phyloP scores from a whole-genome alignment of 2,113 vertebrate genomes.

The Malaclemys terrapin region DNA sequence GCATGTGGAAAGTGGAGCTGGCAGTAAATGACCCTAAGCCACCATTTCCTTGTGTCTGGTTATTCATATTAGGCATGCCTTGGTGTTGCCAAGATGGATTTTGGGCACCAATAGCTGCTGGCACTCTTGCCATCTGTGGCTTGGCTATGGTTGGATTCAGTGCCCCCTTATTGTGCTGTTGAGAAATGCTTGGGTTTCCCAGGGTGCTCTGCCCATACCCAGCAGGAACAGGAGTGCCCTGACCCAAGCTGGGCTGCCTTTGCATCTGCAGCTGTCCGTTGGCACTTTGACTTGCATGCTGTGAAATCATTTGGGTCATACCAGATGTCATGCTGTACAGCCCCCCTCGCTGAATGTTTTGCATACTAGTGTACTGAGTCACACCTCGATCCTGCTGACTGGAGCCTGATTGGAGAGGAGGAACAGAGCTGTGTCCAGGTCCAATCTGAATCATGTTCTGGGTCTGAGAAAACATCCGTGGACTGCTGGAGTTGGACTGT shows the following conservation, averaged over 20 bases:
- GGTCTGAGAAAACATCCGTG: slow-evolving; percentile 90
- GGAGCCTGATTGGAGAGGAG: slow-evolving; percentile 78
- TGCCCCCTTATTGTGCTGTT: slow-evolving; percentile 85
- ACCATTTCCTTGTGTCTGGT: slow-evolving; percentile 80
- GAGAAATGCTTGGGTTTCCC: slow-evolving; percentile 80
- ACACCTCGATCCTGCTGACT: slow-evolving; percentile 87
- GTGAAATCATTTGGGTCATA: slow-evolving; percentile 81
- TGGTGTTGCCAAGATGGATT: slow-evolving; percentile 89
- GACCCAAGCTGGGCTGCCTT: slow-evolving; percentile 81
- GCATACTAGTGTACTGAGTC: slow-evolving; percentile 83
- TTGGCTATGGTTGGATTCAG: slow-evolving; percentile 88
- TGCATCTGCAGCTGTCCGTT: slow-evolving; percentile 83
- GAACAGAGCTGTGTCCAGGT: slow-evolving; percentile 81
- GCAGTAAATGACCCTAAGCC: slow-evolving; percentile 84
- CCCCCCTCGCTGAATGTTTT: slow-evolving; percentile 86
- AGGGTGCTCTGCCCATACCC: slow-evolving; percentile 89
- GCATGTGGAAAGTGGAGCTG: slow-evolving; percentile 88
- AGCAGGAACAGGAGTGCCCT: slow-evolving; percentile 75
- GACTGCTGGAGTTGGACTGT: slow-evolving; percentile 83
- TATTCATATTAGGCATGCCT: slow-evolving; percentile 84
- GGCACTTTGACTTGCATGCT: slow-evolving; percentile 74
- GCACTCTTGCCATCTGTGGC: slow-evolving; percentile 85
- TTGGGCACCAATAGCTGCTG: slow-evolving; percentile 81
- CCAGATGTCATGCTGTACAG: slow-evolving; percentile 86
- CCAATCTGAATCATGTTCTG: slow-evolving; percentile 91